Percentiles rank a stretch among this genome's conserved stretches.
These are phyloP conservation scores for Platycheirus albimanus DNA, from an alignment of 2,888 invertebrate species.

Conservation along the genomic window DNA sequence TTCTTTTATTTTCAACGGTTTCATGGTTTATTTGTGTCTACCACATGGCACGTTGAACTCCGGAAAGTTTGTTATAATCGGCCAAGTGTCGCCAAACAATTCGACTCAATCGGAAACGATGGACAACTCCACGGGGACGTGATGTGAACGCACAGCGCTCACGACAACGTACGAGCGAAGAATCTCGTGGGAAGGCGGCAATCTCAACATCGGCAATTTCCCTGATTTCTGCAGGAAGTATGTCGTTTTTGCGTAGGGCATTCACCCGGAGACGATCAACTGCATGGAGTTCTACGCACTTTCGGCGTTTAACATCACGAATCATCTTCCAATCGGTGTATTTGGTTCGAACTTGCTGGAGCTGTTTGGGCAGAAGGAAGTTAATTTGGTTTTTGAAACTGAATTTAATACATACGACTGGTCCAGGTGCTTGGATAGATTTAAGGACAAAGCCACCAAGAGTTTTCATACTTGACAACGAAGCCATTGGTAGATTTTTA, in stretches of 20 bases:
- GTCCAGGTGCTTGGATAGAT: slow-evolving; percentile 78
- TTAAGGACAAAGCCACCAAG: slow-evolving; percentile 77
- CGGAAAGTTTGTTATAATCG: slow-evolving; percentile 96
- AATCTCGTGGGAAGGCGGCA: slow-evolving; percentile 89
- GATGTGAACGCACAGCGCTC: slow-evolving; percentile 95
- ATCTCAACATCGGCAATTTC: slow-evolving; percentile 91
- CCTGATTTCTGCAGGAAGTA: slow-evolving; percentile 91
- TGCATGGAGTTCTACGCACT: slow-evolving; percentile 89
- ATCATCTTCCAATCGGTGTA: slow-evolving; percentile 94
- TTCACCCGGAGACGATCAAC: slow-evolving; percentile 91
- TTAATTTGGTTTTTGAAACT: background rate
- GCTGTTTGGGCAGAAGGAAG: slow-evolving; percentile 81
- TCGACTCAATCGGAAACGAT: slow-evolving; percentile 93
- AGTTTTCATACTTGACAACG: slow-evolving; percentile 73
- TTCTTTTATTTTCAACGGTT: slow-evolving; percentile 41
- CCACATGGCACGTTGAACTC: slow-evolving; percentile 98
- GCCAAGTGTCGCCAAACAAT: slow-evolving; percentile 95
- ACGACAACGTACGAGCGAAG: slow-evolving; percentile 86
- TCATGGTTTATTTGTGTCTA: too few relatives aligned
- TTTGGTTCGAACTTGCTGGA: slow-evolving; percentile 89
- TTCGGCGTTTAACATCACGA: slow-evolving; percentile 92
- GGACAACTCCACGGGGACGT: slow-evolving; percentile 90
- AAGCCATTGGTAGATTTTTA: slow-evolving; percentile 77
- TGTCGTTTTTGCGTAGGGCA: slow-evolving; percentile 91
- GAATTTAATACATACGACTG: slow-evolving; percentile 76